Conservation (phyloP, 2,113 vertebrate species). For the Morone chrysops region DNA sequence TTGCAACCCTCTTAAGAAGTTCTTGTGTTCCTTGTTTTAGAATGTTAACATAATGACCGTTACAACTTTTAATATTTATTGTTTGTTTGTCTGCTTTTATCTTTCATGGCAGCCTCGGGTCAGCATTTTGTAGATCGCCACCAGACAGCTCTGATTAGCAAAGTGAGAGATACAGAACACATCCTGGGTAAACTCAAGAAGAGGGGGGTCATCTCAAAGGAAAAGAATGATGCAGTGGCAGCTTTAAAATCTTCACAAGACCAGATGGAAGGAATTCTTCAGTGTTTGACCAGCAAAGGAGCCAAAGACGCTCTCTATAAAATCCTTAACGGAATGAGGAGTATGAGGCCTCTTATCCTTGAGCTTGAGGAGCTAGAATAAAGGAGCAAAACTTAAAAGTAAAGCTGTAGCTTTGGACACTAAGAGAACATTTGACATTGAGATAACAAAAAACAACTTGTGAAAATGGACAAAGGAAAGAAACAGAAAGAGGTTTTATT, state of each 20-base stretch:
- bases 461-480: too few relatives aligned
- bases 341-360: neutral
- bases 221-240: neutral
- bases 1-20: too few relatives aligned
- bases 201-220: neutral
- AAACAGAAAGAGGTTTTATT: too few relatives aligned
- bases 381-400: neutral
- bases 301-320: slow-evolving; percentile 2
- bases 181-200: slow-evolving; percentile 12
- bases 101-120: neutral
- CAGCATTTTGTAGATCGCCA: slow-evolving; percentile 8
- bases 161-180: neutral
- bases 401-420: neutral
- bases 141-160: slow-evolving; percentile 19
- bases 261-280: slow-evolving; percentile 18
- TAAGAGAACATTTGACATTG: neutral
- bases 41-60: neutral
- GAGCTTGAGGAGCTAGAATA: neutral
- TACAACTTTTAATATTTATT: neutral
- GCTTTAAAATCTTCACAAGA: neutral
- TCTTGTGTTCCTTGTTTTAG: too few relatives aligned
- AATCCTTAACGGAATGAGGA: neutral
- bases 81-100: neutral
- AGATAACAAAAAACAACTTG: too few relatives aligned
- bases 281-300: neutral